Evolutionary conservation across 2,888 invertebrate species (phyloP), one percentile per base, ranked within the genome.

Genomic region (Nomada fabriciana): DNA sequence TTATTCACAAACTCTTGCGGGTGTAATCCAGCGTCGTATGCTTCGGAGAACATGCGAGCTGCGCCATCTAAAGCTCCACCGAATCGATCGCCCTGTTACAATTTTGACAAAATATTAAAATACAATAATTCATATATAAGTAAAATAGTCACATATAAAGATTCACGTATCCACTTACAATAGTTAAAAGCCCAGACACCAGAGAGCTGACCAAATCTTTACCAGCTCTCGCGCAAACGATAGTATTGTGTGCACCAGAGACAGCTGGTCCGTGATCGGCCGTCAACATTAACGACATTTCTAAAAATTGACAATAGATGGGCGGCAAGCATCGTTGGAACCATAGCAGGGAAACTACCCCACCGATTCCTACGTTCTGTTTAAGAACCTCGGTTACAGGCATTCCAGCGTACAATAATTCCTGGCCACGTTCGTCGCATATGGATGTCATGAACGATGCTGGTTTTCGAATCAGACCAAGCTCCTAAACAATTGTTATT

Each of bases 391-490:
- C 96, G 74, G 96, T 96, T 89, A 97, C 97, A 47, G 97, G 97
- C 94, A 98, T 98, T 53, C 99, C 99, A 86, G 99, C 99, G 94
- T 99, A 99, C 75, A 98, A 95, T 80, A 99, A 94, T 94, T 99
- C 99, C 93, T 99, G 98, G 13, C 99, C 99, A 86, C 99, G 96
- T 94, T 99, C 99, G 94, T 99, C 99, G 93, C 99, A 99, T 91
- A 99, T 99, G 20, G 98, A 98, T 25, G 99, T 99, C 97, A 99
- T 99, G 94, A 99, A 99, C 2, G 99, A 99, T 0, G 99, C 99
- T 57, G 99, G 99, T 93, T 99, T 99, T 53, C 99, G 96, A 92
- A 99, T 99, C 11, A 99, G 95, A 18, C 99, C 99, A 81, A 99
- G 95, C 95, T 99, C 99, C 96, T 97, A 94, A 4, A 72, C 92